These are phyloP conservation scores for Meloe dianella DNA, from an alignment of 2,888 invertebrate genomes.

Conservation along the genomic window DNA sequence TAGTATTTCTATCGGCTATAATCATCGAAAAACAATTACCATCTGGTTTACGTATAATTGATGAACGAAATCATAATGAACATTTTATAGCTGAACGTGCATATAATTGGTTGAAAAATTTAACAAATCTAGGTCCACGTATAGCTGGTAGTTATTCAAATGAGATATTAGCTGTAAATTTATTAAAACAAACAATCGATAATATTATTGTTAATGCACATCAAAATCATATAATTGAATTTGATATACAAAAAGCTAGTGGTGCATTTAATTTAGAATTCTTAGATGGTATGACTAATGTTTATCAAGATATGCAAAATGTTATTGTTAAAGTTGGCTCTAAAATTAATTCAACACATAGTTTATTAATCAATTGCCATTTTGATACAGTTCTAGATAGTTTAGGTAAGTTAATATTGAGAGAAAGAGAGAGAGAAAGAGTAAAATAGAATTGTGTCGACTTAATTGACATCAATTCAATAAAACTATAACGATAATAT, in stretches of 20 bases:
- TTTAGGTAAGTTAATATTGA: constrained; percentile 64
- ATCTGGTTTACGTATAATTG: constrained; percentile 59
- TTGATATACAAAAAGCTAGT: constrained; percentile 69
- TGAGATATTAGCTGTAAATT: constrained; percentile 66
- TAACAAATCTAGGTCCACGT: constrained; percentile 68
- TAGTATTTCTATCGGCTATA: constrained; percentile 63
- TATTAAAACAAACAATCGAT: constrained; percentile 59
- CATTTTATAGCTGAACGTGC: constrained; percentile 71
- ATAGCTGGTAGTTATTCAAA: constrained; percentile 73
- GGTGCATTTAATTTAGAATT: constrained; percentile 74
- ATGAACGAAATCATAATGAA: constrained; percentile 55
- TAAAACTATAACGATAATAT: background rate
- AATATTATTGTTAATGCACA: constrained; percentile 59
- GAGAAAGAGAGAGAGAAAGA: background rate
- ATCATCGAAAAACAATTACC: constrained; percentile 68
- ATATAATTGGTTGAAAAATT: constrained; percentile 67
- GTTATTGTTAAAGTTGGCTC: constrained; percentile 72
- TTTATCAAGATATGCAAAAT: constrained; percentile 72
- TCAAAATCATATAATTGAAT: constrained; percentile 59
- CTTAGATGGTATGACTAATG: constrained; percentile 74
- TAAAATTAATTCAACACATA: constrained; percentile 61
- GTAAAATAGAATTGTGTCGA: constrained; percentile 19
- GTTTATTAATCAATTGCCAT: constrained; percentile 77
- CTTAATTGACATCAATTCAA: constrained; percentile 25
- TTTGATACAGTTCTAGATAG: constrained; percentile 77